These are phyloP conservation scores for Semaprochilodus insignis DNA, from an alignment of 2,797 vertebrate genomes.

Conservation along the genomic window DNA sequence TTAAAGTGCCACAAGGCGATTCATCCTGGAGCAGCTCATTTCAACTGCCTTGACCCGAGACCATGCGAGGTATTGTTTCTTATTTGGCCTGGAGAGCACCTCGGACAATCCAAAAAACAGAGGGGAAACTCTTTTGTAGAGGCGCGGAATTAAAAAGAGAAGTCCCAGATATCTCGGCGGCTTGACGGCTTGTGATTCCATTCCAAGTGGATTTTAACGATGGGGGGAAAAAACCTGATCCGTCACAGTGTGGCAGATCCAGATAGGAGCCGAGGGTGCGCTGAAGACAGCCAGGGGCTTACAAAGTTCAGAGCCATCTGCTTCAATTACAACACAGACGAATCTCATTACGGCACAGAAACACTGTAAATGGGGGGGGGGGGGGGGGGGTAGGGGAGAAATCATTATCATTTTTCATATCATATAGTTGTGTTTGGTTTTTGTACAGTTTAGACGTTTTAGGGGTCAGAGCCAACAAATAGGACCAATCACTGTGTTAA, in stretches of 20 bases:
- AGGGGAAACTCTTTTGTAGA: neutral
- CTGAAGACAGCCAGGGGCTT: constrained; percentile 38
- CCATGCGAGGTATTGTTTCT: neutral
- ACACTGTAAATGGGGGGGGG: neutral
- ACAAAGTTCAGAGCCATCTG: constrained; percentile 63
- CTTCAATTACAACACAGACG: constrained; percentile 58
- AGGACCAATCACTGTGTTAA: too few species aligned
- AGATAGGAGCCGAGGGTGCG: constrained; percentile 10
- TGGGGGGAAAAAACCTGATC: neutral
- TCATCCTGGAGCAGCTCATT: constrained; percentile 9
- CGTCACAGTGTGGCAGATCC: constrained; percentile 21
- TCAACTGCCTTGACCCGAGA: constrained; percentile 4
- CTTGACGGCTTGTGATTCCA: neutral
- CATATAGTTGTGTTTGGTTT: too few species aligned
- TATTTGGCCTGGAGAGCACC: neutral
- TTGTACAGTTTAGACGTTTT: too few species aligned
- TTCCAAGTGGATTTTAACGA: neutral
- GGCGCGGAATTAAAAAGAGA: neutral
- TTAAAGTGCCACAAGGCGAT: neutral
- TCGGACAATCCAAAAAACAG: neutral
- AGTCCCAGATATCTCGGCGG: neutral
- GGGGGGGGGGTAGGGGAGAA: too few species aligned
- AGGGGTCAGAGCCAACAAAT: too few species aligned
- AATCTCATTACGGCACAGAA: constrained; percentile 53
- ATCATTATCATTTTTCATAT: too few species aligned